Evolutionary conservation across 1,140 invertebrate species (phyloP).

Genomic region (Bombus ignitus): DNA sequence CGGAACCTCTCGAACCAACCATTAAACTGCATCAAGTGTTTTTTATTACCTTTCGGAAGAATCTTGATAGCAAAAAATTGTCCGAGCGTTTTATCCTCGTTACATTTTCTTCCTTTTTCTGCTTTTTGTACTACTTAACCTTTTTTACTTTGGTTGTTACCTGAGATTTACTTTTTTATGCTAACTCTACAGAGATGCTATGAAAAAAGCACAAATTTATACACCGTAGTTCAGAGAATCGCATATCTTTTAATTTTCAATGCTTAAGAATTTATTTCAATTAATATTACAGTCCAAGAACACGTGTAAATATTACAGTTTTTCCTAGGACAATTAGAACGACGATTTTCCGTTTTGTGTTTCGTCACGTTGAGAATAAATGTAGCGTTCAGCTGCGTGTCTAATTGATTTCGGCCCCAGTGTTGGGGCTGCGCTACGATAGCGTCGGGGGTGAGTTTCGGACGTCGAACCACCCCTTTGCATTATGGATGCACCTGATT

Average conservation of each 20-base stretch:
- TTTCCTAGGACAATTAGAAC: slow-evolving; percentile 37
- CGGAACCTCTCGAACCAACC: background rate
- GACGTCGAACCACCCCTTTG: slow-evolving; percentile 59
- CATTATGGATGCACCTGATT: slow-evolving; percentile 81
- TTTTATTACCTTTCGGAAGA: background rate
- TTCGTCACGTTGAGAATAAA: slow-evolving; percentile 61
- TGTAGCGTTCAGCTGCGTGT: slow-evolving; percentile 69
- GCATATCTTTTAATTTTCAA: background rate
- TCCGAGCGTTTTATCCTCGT: background rate
- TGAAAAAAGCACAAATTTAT: too few species aligned
- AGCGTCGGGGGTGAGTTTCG: slow-evolving; percentile 32
- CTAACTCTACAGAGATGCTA: too few species aligned
- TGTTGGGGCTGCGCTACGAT: slow-evolving; percentile 16
- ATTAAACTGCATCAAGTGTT: background rate
- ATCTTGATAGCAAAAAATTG: background rate
- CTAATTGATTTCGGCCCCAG: slow-evolving; percentile 77
- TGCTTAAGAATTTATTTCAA: background rate
- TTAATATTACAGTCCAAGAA: background rate
- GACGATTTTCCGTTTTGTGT: slow-evolving; percentile 45
- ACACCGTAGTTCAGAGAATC: background rate
- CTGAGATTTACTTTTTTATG: background rate
- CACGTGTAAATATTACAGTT: slow-evolving; percentile 25
- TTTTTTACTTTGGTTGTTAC: background rate
- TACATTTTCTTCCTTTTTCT: background rate
- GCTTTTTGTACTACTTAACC: background rate